Conservation (phyloP, 2,113 vertebrate genomes). For the Gambusia affinis region DNA sequence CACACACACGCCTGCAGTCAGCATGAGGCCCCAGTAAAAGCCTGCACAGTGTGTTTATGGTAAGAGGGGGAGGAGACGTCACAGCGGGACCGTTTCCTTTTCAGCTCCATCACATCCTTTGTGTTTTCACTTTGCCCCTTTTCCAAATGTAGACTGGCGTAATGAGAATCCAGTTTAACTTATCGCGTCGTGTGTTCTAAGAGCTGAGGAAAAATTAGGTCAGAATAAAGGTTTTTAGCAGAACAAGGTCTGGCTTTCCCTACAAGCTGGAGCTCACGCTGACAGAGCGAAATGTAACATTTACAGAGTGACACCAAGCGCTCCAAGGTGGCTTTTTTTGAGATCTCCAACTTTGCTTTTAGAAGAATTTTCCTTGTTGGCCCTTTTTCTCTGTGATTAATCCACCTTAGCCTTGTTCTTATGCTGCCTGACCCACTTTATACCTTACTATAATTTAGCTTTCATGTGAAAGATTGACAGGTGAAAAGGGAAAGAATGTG, state of each 20-base stretch:
- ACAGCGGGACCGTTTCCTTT: conserved; percentile 29
- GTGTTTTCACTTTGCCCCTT: conserved; percentile 8
- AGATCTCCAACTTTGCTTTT: neutral
- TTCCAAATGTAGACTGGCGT: conserved; percentile 4
- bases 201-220: neutral
- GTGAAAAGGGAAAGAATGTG: neutral
- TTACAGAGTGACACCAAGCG: neutral
- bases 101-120: conserved; percentile 29
- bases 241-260: neutral
- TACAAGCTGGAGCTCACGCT: neutral
- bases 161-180: neutral
- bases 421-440: neutral
- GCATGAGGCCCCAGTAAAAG: conserved; percentile 51
- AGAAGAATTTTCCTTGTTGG: neutral
- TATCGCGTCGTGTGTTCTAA: neutral
- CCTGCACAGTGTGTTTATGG: conserved; percentile 39
- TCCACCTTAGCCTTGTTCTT: neutral
- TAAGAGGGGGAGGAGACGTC: conserved; percentile 39
- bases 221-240: neutral
- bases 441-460: neutral
- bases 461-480: neutral
- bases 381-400: neutral
- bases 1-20: conserved; percentile 17
- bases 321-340: neutral
- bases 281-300: neutral